Conservation (phyloP, 2,888 invertebrate genomes). For the Acrobasis repandana region DNA sequence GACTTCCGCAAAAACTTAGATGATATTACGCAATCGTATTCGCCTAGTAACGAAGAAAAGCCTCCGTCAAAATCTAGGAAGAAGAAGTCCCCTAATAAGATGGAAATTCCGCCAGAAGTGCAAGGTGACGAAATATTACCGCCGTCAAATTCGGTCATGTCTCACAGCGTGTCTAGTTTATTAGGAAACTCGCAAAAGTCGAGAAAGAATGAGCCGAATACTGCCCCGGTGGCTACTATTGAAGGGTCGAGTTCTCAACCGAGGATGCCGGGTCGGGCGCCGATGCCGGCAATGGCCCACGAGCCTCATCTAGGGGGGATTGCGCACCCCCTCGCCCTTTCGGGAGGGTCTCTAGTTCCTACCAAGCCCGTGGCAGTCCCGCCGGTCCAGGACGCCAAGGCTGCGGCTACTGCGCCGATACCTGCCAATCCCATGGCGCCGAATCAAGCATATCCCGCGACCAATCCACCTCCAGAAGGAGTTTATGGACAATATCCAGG, state of each 20-base stretch:
- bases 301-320: slow-evolving; percentile 36
- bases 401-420: slow-evolving; percentile 32
- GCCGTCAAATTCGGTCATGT: slow-evolving; percentile 51
- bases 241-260: slow-evolving; percentile 39
- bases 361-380: background rate
- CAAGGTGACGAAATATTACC: slow-evolving; percentile 45
- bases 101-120: slow-evolving; percentile 51
- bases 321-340: slow-evolving; percentile 28
- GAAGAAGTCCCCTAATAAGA: slow-evolving; percentile 69
- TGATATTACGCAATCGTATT: slow-evolving; percentile 78
- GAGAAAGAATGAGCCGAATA: slow-evolving; percentile 45
- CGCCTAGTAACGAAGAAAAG: slow-evolving; percentile 68
- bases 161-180: slow-evolving; percentile 74
- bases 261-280: slow-evolving; percentile 34
- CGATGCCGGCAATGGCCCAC: slow-evolving; percentile 37
- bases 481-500: slow-evolving; percentile 73
- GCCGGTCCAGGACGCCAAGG: background rate
- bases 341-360: slow-evolving; percentile 15
- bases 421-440: slow-evolving; percentile 47
- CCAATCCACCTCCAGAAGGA: slow-evolving; percentile 59
- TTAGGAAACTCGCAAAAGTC: slow-evolving; percentile 48
- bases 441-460: slow-evolving; percentile 49
- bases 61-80: slow-evolving; percentile 62
- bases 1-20: slow-evolving; percentile 76
- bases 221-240: slow-evolving; percentile 43